Base-by-base conservation (phyloP, 2,797 vertebrate species). In the Pitangus sulphuratus region DNA sequence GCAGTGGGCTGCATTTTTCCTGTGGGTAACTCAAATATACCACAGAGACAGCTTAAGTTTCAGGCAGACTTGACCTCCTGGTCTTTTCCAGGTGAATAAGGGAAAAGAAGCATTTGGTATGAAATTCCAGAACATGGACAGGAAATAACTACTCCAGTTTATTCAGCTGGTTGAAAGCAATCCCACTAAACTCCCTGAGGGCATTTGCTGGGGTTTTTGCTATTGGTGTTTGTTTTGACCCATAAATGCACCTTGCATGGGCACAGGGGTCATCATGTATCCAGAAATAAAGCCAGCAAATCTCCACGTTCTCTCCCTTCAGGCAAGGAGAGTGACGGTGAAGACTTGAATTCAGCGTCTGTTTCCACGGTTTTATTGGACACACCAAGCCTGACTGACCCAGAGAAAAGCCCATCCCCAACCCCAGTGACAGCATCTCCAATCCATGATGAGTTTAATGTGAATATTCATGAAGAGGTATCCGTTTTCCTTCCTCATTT, bases 401-500 rank as follows among this genome's bases (percentile, higher is more conserved):
- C 94, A 3, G 99, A 99, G 79, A 98, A 97, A 78, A 98, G 68
- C 84, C 97, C 79, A 26, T 98, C 97, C 19, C 91, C 94, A 91
- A 97, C 94, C 2, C 97, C 96, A 58, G 56, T 79, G 22, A 94
- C 83, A 54, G 90, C 90, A 16, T 98, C 98, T 89, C 98, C 98
- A 22, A 93, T 88, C 64, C 93, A 61, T 0, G 98, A 99, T 57
- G 98, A 98, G 6, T 91, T 97, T 74, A 97, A 91, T 15, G 9
- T 95, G 44, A 98, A 93, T 89, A 96, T 94, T 96, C 95, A 97
- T 1, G 98, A 99, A 95, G 98, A 99, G 99, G 99, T 99, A 97
- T 45, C 24, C 26, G 51, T 61, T 42, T n/a, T 12, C 26, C 42
- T 58, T 44, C 25, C 15, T 82, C 24, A 8, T 37, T 74, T 77